phyloP scores from a whole-genome alignment of 1,140 invertebrate genomes.

The Venustaconcha ellipsiformis region DNA sequence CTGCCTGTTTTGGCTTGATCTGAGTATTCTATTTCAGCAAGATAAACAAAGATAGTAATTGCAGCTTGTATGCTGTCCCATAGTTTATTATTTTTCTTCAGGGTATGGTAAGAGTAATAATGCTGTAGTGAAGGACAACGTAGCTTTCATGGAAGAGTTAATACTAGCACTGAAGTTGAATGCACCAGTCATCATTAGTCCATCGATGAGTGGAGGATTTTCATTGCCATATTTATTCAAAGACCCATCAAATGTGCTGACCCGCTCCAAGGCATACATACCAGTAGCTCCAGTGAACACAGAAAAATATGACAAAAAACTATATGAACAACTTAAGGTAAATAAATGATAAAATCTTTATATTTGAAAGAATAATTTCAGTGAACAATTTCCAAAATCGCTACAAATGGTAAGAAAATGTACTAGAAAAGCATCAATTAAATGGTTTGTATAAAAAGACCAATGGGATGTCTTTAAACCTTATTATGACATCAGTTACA shows the following conservation, averaged over 20 bases:
- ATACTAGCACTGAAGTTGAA: slow-evolving; percentile 45
- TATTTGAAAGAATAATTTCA: neutral
- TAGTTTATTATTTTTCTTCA: slow-evolving; percentile 30
- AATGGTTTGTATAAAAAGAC: neutral
- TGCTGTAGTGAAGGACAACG: slow-evolving; percentile 26
- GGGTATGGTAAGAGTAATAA: slow-evolving; percentile 59
- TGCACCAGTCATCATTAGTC: slow-evolving; percentile 67
- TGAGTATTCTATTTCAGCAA: neutral
- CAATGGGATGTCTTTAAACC: neutral
- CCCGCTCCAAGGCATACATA: slow-evolving; percentile 62
- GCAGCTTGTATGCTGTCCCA: neutral
- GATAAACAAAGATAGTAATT: too few species aligned
- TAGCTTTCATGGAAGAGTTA: slow-evolving; percentile 57
- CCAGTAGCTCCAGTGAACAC: slow-evolving; percentile 69
- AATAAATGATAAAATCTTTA: neutral
- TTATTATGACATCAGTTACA: neutral
- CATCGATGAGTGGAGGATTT: slow-evolving; percentile 71
- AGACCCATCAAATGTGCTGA: slow-evolving; percentile 34
- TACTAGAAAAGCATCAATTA: neutral
- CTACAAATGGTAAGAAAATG: neutral
- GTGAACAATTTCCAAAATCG: neutral
- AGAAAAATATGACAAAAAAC: slow-evolving; percentile 33
- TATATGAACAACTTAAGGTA: slow-evolving; percentile 49
- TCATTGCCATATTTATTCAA: slow-evolving; percentile 67
- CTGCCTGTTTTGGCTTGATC: neutral